These are phyloP conservation scores for Protophormia terraenovae DNA, from an alignment of 2,888 invertebrate species.

Conservation along the genomic window DNA sequence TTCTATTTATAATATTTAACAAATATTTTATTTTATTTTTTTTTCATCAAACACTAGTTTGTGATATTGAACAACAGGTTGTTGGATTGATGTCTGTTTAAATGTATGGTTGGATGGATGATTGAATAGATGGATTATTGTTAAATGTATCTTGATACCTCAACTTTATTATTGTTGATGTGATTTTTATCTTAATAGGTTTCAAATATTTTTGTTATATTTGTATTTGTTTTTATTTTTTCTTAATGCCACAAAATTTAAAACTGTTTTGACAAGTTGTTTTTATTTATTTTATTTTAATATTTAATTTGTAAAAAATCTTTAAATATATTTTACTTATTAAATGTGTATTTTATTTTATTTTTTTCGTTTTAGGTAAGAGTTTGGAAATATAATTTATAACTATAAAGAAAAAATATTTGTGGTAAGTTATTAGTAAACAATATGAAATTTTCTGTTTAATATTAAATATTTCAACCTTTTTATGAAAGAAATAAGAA, in stretches of 20 bases:
- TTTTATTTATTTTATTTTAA: not conserved
- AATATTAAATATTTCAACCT: too few relatives aligned
- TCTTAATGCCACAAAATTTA: conserved; percentile 45
- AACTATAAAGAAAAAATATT: not conserved
- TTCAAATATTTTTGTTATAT: conserved; percentile 19
- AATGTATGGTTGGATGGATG: not conserved
- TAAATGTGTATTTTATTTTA: conserved; percentile 9
- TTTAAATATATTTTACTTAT: not conserved
- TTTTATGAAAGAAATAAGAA: too few relatives aligned
- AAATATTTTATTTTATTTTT: not conserved
- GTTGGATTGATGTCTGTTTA: conserved; percentile 7
- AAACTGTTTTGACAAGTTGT: conserved; percentile 45
- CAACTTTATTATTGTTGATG: not conserved
- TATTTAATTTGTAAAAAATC: conserved; percentile 1
- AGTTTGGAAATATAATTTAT: not conserved
- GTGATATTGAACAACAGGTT: conserved; percentile 23
- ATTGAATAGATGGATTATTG: conserved; percentile 24
- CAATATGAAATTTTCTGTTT: not conserved
- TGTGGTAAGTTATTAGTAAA: conserved; percentile 15
- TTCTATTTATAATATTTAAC: not conserved
- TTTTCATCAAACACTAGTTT: conserved; percentile 13
- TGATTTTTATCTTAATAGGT: conserved; percentile 7
- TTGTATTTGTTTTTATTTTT: not conserved
- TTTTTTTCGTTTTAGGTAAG: conserved; percentile 48
- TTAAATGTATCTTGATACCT: conserved; percentile 34